Conservation (phyloP, 2,888 invertebrate genomes). For the Scaptomyza polygonia region DNA sequence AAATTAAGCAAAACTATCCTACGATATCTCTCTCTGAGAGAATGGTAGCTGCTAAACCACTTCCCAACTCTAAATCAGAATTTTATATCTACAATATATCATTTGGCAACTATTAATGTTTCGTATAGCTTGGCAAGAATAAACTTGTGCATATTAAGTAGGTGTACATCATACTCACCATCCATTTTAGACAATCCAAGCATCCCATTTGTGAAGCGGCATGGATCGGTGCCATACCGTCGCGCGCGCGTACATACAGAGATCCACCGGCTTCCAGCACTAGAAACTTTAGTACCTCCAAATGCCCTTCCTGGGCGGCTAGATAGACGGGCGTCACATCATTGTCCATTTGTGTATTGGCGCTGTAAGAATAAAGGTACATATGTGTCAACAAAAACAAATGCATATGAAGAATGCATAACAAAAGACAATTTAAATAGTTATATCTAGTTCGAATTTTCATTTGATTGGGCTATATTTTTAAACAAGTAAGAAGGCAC, state of each 20-base stretch:
- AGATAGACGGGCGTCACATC: slow-evolving; percentile 95
- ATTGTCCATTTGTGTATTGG: slow-evolving; percentile 96
- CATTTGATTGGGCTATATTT: too few relatives aligned
- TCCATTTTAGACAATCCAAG: slow-evolving; percentile 94
- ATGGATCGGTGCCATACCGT: slow-evolving; percentile 96
- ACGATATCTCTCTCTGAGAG: too few relatives aligned
- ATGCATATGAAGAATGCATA: background rate
- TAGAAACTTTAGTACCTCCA: slow-evolving; percentile 93
- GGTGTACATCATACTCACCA: slow-evolving; percentile 86
- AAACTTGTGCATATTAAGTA: too few relatives aligned
- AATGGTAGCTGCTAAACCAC: too few relatives aligned
- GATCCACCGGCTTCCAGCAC: slow-evolving; percentile 93
- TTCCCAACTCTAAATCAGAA: too few relatives aligned
- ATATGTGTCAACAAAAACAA: background rate
- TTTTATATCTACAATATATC: too few relatives aligned
- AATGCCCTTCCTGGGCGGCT: slow-evolving; percentile 94
- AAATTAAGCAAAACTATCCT: too few relatives aligned
- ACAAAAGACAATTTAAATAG: too few relatives aligned
- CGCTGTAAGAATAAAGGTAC: slow-evolving; percentile 86
- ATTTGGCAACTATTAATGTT: too few relatives aligned
- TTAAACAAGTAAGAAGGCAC: too few relatives aligned
- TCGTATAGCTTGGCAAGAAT: too few relatives aligned
- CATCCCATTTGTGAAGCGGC: slow-evolving; percentile 96
- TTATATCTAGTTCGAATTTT: too few relatives aligned
- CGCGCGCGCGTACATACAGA: slow-evolving; percentile 92